Evolutionary conservation across 2,113 vertebrate genomes (phyloP), one percentile per base, ranked within the genome.

Genomic region (Aegotheles bennettii): DNA sequence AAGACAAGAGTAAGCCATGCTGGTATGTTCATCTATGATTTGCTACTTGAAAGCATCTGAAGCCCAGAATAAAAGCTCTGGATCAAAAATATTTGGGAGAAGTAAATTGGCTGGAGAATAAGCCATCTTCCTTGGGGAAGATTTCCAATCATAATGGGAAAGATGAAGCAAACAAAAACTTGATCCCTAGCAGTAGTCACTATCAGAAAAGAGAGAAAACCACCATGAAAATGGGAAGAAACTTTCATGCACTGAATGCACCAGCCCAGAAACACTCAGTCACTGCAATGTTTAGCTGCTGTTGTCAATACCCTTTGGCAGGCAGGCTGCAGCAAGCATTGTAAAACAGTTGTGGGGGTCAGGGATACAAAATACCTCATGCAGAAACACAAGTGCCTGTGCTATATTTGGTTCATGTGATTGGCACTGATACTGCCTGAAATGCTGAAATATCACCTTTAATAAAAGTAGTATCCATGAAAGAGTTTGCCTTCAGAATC

Each of bases 261-360:
- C 17, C 28, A 60, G 35, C 8, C 14, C 33, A 69, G 56, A 70
- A 92, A 21, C 11, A 16, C 12, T 40, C 42, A 70, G 36, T 9
- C 54, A 20, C 36, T 80, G 48, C 7, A 3, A 19, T 8, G 11
- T n/a, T 42, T 26, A 45, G 60, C 4, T 78, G 56, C 26, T 67
- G 10, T 50, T 88, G 61, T 40, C n/a, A 76, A n/a, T 12, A n/a
- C 36, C 19, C 16, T 90, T 59, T 56, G 26, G 38, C 67, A 53
- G 28, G 18, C 5, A 47, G 57, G 43, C 43, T 70, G 42, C 38
- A 33, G 16, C 11, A 51, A 65, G 31, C 19, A 11, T 2, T 21
- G 47, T 31, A 53, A 16, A 86, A 48, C 11, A 18, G 31, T 36
- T 60, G 29, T 17, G 2, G 1, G 12, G 25, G 20, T 1, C 0